Evolutionary conservation across 2,113 vertebrate species (phyloP).

Genomic region (Bambusicola thoracicus): DNA sequence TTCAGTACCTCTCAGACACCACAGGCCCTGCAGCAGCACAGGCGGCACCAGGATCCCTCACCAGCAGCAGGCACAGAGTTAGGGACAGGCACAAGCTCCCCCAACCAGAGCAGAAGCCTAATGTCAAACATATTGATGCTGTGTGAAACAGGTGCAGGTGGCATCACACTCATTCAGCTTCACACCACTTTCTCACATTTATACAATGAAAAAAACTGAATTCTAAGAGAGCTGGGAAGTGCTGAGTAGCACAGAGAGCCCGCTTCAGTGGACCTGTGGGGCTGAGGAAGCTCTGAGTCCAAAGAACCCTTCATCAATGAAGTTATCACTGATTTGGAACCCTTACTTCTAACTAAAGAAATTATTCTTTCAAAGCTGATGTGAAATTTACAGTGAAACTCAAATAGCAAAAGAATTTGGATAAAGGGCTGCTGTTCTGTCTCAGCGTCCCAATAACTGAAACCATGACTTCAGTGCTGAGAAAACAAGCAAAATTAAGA

Average conservation of each 20-base stretch:
- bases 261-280: not conserved
- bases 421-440: not conserved
- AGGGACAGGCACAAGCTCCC: fast-evolving
- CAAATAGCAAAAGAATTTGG: not conserved
- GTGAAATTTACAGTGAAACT: not conserved
- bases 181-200: not conserved
- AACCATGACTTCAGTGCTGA: fast-evolving
- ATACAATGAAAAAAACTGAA: not conserved
- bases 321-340: fast-evolving
- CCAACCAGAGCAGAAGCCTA: too few species aligned
- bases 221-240: not conserved
- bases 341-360: not conserved
- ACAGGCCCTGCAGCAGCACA: not conserved
- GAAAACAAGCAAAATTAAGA: not conserved
- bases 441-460: not conserved
- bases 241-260: not conserved
- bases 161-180: not conserved
- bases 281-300: not conserved
- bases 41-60: fast-evolving
- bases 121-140: not conserved
- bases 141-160: not conserved
- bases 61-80: fast-evolving
- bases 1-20: not conserved
- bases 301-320: not conserved
- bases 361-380: not conserved